Evolutionary conservation across 2,113 vertebrate genomes (phyloP).

Genomic region (Edolisoma coerulescens): DNA sequence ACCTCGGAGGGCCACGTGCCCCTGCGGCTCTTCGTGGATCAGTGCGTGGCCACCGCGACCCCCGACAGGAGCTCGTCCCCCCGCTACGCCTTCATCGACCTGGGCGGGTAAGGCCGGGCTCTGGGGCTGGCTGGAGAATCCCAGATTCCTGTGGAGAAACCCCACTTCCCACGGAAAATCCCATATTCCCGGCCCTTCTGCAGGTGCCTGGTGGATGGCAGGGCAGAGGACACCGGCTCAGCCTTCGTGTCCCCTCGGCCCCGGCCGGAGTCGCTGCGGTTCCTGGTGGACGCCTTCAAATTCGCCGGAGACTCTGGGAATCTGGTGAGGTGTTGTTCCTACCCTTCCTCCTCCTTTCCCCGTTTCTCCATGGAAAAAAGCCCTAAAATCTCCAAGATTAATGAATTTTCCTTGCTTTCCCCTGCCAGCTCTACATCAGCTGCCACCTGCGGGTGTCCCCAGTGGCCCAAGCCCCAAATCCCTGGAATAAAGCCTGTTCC

Average conservation of each 20-base stretch:
- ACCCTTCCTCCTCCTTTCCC: not conserved
- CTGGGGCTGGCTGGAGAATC: rapidly evolving
- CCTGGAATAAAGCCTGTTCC: not conserved
- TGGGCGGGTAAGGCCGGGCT: not conserved
- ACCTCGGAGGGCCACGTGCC: not conserved
- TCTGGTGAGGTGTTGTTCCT: not conserved
- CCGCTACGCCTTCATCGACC: not conserved
- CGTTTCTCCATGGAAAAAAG: rapidly evolving
- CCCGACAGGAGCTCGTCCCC: not conserved
- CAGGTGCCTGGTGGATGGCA: not conserved
- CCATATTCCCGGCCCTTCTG: not conserved
- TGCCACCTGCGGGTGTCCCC: not conserved
- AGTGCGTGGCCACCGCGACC: not conserved
- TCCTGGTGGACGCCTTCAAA: not conserved
- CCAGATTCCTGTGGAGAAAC: rapidly evolving
- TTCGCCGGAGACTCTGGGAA: rapidly evolving
- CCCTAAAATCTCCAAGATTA: not conserved
- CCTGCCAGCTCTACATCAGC: not conserved
- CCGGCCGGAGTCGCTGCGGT: not conserved
- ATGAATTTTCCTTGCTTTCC: rapidly evolving
- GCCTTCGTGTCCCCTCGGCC: not conserved
- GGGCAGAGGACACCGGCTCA: not conserved
- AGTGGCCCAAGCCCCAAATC: not conserved
- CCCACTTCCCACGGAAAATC: too few relatives aligned
- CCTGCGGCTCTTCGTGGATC: not conserved